Conservation (phyloP, 2,888 invertebrate species). For the Dusona sp. region DNA sequence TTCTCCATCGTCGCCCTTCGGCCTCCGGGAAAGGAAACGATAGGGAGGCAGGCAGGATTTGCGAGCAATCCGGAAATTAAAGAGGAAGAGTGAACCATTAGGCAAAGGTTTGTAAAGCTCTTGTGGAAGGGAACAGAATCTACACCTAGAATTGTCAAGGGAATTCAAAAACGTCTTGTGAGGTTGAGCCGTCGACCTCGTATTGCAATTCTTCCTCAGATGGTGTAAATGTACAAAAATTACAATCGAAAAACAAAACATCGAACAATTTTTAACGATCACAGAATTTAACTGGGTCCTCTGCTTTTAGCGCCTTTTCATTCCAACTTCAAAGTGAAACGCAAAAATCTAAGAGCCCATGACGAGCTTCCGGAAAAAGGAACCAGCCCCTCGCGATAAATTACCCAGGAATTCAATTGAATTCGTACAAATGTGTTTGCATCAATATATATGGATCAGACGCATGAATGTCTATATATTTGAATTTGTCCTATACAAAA, state of each 20-base stretch:
- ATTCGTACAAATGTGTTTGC: background rate
- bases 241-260: background rate
- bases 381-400: background rate
- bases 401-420: constrained; percentile 31
- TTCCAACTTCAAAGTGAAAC: background rate
- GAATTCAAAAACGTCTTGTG: constrained; percentile 26
- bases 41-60: constrained; percentile 12
- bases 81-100: constrained; percentile 58
- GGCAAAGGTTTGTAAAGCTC: constrained; percentile 30
- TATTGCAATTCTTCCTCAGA: constrained; percentile 8
- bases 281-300: background rate
- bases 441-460: constrained; percentile 22
- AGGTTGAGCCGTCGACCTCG: constrained; percentile 41
- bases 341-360: background rate
- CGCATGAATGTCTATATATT: background rate
- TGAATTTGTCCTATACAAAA: constrained; percentile 19
- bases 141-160: no score
- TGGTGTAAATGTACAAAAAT: background rate
- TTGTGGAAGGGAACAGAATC: constrained; percentile 1
- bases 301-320: background rate
- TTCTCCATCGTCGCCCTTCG: background rate
- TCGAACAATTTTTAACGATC: constrained; percentile 1
- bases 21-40: constrained; percentile 23
- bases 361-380: background rate
- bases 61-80: constrained; percentile 57